Evolutionary conservation across 2,797 vertebrate genomes (phyloP), one percentile per base, ranked within the genome.

Genomic region (Brachyrhaphis roseni): DNA sequence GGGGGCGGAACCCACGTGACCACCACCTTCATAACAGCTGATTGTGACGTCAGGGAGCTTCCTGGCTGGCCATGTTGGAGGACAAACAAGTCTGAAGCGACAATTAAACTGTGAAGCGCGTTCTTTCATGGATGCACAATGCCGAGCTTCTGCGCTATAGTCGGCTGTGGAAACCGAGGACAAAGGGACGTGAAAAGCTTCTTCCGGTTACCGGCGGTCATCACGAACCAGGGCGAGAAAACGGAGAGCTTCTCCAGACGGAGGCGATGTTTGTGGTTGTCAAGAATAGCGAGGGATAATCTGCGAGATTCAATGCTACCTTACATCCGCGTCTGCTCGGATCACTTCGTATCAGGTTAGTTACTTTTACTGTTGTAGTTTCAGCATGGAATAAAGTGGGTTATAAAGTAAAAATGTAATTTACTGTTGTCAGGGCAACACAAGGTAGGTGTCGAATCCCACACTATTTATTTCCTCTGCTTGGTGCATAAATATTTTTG

Each of bases 1-100:
- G 75, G 75, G 39, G 83, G 78, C 92, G 93, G 95, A 95, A 93
- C 13, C 68, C 2, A 83, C 93, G 93, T 95, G 91, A 90, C 78
- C 73, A 1, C 3, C 5, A 3, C 34, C 34, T 6, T 31, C 62
- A 28, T 68, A 83, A 86, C 85, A 90, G 87, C 91, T 86, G 87
- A 89, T 84, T 13, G 4, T 71, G 41, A 71, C 68, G 41, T n/a
- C 39, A 45, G 2, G 6, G 5, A n/a, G 66, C 39, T 15, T 45
- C 66, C 68, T 13, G 41, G n/a, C 2, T 15, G 64, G 36, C 66
- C 47, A 74, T 53, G 46, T 26, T 51, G 47, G 31, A 51, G 71
- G 46, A 39, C 31, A 73, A 18, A 36, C 4, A 36, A 3, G 46
- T 28, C 28, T 10, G n/a, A 1, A 49, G 16, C 31, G 31, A 13